Evolutionary conservation across 1,140 invertebrate species (phyloP).

Genomic region (Anadara kagoshimensis): DNA sequence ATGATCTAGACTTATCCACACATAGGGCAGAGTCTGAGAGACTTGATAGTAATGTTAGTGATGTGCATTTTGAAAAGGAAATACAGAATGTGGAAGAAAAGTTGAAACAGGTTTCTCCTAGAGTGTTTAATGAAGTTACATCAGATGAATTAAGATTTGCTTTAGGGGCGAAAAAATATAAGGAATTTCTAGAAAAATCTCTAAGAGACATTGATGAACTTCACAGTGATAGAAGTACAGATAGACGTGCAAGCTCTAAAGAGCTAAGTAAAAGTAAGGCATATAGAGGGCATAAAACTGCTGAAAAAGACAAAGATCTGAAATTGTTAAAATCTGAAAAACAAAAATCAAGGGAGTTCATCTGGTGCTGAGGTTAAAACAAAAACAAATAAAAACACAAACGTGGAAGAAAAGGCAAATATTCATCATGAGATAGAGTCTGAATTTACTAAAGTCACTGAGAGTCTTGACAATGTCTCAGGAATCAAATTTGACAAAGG

Average conservation of each 20-base stretch:
- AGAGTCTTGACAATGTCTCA: neutral
- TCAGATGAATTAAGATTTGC: slow-evolving; percentile 45
- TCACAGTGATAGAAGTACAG: slow-evolving; percentile 32
- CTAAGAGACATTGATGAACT: slow-evolving; percentile 50
- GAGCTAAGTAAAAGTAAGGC: slow-evolving; percentile 1
- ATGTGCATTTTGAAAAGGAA: neutral
- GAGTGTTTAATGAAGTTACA: slow-evolving; percentile 33
- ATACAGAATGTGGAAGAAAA: slow-evolving; percentile 2
- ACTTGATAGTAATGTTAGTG: neutral
- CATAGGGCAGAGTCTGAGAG: slow-evolving; percentile 42
- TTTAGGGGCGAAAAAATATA: slow-evolving; percentile 53
- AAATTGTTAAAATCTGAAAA: slow-evolving; percentile 24
- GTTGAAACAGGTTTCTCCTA: slow-evolving; percentile 21
- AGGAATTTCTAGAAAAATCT: slow-evolving; percentile 55
- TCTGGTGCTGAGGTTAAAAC: neutral
- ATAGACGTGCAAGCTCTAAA: neutral
- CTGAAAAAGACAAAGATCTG: neutral
- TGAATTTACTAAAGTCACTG: slow-evolving; percentile 9
- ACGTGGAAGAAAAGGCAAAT: neutral
- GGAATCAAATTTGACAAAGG: neutral
- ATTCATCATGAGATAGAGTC: neutral
- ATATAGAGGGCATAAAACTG: neutral
- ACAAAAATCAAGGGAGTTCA: neutral
- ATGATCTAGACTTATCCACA: slow-evolving; percentile 50
- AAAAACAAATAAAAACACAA: neutral